Base-by-base conservation (phyloP, 2,797 vertebrate species). In the Myotis pilosus region DNA sequence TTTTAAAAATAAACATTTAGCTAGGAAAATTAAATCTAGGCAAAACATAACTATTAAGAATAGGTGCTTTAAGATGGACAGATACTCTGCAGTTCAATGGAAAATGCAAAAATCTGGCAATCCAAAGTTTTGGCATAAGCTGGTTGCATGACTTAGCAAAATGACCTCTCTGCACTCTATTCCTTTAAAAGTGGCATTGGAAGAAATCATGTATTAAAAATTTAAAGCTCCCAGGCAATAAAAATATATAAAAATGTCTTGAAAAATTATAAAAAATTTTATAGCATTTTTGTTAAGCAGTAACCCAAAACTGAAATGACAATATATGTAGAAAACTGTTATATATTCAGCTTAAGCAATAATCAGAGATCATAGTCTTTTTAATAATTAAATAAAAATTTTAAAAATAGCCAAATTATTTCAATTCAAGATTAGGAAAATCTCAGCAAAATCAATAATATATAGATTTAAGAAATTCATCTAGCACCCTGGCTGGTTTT, bases 191-290 rank as follows among this genome's bases (percentile, higher is more conserved):
- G 4, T 76, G 30, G 6, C 19, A 81, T 7, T 74, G 23, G 25
- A 85, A 85, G 33, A 92, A 88, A 94, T 76, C 13, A 53, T 62
- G 9, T 72, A 20, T 92, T 90, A 57, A 83, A 62, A 66, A 38
- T 55, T 41, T 80, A 44, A 90, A 80, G 36, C 12, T 86, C 33
- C 86, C n/a, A 76, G 5, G 38, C 57, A 88, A 76, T 49, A 69
- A 62, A 57, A 83, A 81, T 6, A 60, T 11, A 53, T 33, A n/a
- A 19, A 92, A 55, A 64, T 68, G 4, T 23, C 60, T 86, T 76
- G 16, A 90, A 23, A 6, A 81, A 64, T 87, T 92, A 23, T 28
- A 49, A 92, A 25, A 85, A 71, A 25, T 33, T n/a, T 28, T 28
- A 30, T 74, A 79, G 51, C 23, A 60, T 16, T 81, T 57, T 81